Conservation (phyloP, 2,888 invertebrate genomes). For the Stenurella melanura region DNA sequence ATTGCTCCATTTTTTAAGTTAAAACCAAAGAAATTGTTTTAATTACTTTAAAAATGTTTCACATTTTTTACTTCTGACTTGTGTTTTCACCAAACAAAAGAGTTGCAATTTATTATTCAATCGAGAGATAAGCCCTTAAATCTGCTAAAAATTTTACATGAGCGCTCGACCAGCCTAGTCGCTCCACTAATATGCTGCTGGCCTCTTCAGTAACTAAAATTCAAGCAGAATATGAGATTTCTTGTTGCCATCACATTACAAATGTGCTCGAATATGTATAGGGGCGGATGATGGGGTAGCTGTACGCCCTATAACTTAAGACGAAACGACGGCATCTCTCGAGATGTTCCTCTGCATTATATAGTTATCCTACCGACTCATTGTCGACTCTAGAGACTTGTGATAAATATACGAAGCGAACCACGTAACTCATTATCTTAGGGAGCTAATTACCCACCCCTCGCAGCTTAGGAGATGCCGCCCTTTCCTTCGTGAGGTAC, state of each 20-base stretch:
- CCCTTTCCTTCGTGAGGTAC: slow-evolving; percentile 46
- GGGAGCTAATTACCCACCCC: slow-evolving; percentile 66
- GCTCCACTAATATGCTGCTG: too few species aligned
- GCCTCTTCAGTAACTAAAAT: too few species aligned
- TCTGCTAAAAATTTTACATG: too few species aligned
- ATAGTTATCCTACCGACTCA: slow-evolving; percentile 65
- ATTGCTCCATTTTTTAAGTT: too few species aligned
- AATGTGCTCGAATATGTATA: slow-evolving; percentile 34
- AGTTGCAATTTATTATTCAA: too few species aligned
- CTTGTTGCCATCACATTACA: slow-evolving; percentile 28
- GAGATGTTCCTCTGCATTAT: slow-evolving; percentile 61
- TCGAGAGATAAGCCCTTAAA: too few species aligned
- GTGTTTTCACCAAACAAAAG: too few species aligned
- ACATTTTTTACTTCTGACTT: too few species aligned
- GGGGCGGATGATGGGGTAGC: slow-evolving; percentile 21
- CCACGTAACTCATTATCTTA: slow-evolving; percentile 70
- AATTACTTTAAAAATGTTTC: too few species aligned
- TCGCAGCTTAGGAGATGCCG: slow-evolving; percentile 37
- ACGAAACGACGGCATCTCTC: slow-evolving; percentile 51
- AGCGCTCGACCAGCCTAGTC: too few species aligned
- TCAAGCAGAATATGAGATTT: slow-evolving; percentile 31
- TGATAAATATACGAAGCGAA: slow-evolving; percentile 68
- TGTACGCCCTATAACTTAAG: slow-evolving; percentile 44
- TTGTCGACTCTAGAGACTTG: slow-evolving; percentile 67
- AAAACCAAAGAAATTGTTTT: too few species aligned